These are phyloP conservation scores for Ctenopoma multispine DNA, from an alignment of 2,797 vertebrate species.

Conservation along the genomic window DNA sequence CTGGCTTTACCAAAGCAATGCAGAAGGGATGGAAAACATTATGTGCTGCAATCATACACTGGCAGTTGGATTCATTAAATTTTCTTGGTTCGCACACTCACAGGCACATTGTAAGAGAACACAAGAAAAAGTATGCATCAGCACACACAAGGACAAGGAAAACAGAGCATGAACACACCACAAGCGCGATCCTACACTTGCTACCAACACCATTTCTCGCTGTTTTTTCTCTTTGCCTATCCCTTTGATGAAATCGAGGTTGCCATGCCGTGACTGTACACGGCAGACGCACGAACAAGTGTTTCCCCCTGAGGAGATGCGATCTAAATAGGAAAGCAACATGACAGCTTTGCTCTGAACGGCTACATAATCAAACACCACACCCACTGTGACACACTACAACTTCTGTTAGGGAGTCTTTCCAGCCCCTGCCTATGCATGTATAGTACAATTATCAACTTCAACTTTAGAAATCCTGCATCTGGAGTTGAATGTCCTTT, in stretches of 20 bases:
- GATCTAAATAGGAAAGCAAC: conserved; percentile 78
- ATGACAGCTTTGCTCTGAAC: conserved; percentile 75
- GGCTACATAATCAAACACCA: conserved; percentile 76
- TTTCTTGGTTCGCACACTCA: conserved; percentile 68
- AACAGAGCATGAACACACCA: conserved; percentile 37
- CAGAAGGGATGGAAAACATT: conserved; percentile 34
- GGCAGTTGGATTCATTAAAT: conserved; percentile 64
- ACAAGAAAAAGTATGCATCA: conserved; percentile 66
- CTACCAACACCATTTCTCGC: conserved; percentile 41
- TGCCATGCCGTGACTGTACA: conserved; percentile 78
- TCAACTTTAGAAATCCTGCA: conserved; percentile 11
- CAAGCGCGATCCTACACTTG: conserved; percentile 35
- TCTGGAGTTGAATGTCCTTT: conserved; percentile 16
- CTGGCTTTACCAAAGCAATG: conserved; percentile 29
- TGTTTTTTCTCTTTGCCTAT: conserved; percentile 46
- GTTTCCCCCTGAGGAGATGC: conserved; percentile 73
- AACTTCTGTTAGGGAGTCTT: conserved; percentile 48
- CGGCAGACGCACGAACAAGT: conserved; percentile 71
- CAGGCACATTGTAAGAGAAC: conserved; percentile 46
- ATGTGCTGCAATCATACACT: conserved; percentile 54
- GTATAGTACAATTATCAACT: conserved; percentile 22
- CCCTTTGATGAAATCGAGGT: conserved; percentile 76
- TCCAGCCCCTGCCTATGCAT: conserved; percentile 34
- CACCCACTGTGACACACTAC: conserved; percentile 61
- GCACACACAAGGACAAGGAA: conserved; percentile 46